Conservation (phyloP, 2,888 invertebrate species). For the Mimas tiliae region DNA sequence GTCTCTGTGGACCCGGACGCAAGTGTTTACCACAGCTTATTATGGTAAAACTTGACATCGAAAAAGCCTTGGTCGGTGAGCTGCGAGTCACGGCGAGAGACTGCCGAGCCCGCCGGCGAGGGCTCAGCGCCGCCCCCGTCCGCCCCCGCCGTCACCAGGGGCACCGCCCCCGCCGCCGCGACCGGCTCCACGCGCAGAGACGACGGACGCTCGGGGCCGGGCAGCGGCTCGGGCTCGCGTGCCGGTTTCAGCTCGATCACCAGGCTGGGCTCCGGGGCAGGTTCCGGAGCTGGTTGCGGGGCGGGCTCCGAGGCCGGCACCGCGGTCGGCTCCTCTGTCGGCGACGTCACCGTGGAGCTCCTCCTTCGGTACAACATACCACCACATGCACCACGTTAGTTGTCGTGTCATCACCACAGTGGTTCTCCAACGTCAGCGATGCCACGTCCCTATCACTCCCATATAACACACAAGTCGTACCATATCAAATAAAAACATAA, state of each 20-base stretch:
- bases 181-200: conserved; percentile 16
- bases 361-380: neutral
- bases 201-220: conserved; percentile 20
- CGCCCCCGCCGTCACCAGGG: conserved; percentile 26
- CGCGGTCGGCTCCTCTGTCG: conserved; percentile 30
- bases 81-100: conserved; percentile 65
- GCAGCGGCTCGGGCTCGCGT: neutral
- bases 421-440: neutral
- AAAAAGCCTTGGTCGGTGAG: conserved; percentile 88
- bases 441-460: too few relatives aligned
- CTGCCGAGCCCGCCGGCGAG: conserved; percentile 45
- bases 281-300: conserved; percentile 16
- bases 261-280: conserved; percentile 25
- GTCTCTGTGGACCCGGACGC: neutral
- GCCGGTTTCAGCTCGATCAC: conserved; percentile 21
- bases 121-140: conserved; percentile 30
- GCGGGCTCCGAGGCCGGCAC: neutral
- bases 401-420: neutral
- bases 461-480: neutral
- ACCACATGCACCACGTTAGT: neutral
- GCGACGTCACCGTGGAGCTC: neutral
- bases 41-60: conserved; percentile 91
- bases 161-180: neutral
- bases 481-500: neutral
- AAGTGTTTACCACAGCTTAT: conserved; percentile 88